Base-by-base conservation (phyloP, 2,888 invertebrate species). In the Leucania comma region DNA sequence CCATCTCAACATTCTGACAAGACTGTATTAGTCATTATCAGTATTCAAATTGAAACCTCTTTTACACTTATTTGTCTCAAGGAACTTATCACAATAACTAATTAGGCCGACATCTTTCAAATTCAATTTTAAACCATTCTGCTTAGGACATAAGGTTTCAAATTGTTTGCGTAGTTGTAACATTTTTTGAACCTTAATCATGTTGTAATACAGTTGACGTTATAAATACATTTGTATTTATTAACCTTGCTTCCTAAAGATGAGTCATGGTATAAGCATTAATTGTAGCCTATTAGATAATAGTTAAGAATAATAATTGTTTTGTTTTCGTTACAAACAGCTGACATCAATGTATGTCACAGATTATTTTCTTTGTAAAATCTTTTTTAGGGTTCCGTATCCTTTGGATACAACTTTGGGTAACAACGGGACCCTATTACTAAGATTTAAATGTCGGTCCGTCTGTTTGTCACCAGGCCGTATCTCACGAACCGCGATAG, bases 51-150 rank as follows among this genome's bases (percentile, higher is more conserved):
- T 35, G 1, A 38, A 1, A 14, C 20, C 38, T 61, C 57, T 68
- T 61, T 61, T 29, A 29, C 54, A 68, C 77, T 46, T 78, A 73
- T 73, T 68, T 68, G 77, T 54, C n/a, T 54, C 53, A 35, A 64
- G 57, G 59, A 77, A 73, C 61, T 75, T 53, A 53, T 35, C 29
- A 54, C 67, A 35, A 35, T 20, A 8, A 60, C 48, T 29, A 22
- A 62, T 20, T 1, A 32, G 29, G 8, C 4, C n/a, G 22, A 57
- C 53, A 20, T 35, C 24, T 48, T 10, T 20, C 2, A 24, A 5
- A 4, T 17, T 10, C 17, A 14, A 73, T 65, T 77, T 24, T 50
- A 22, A 54, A 73, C 77, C n/a, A 0, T 62, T 29, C 17, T 4
- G 1, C 0, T 50, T 10, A 29, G 1, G 0, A 0, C 1, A 14